Evolutionary conservation across 2,888 invertebrate genomes (phyloP).

Genomic region (Brenthis daphne): DNA sequence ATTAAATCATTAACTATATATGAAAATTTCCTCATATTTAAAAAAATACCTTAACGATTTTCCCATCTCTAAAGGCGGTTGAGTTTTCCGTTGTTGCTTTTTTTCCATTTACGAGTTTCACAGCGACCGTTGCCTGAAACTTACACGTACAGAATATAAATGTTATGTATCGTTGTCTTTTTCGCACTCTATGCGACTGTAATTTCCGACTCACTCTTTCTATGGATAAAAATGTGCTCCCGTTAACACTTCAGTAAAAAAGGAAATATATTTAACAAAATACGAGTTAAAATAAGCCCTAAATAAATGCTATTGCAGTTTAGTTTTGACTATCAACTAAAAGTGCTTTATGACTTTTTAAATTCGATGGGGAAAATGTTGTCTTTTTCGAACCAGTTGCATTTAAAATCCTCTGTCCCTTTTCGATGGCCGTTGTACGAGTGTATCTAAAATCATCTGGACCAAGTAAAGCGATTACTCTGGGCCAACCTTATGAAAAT

Average conservation of each 20-base stretch:
- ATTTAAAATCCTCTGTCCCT: conserved; percentile 77
- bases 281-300: conserved; percentile 54
- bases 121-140: conserved; percentile 83
- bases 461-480: conserved; percentile 77
- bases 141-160: conserved; percentile 82
- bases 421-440: conserved; percentile 66
- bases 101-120: conserved; percentile 83
- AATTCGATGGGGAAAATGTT: conserved; percentile 64
- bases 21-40: conserved; percentile 1
- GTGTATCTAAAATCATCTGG: conserved; percentile 78
- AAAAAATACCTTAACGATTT: conserved; percentile 42
- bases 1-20: neutral
- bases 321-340: conserved; percentile 41
- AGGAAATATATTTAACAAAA: conserved; percentile 67
- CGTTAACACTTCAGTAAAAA: conserved; percentile 75
- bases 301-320: conserved; percentile 45
- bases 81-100: conserved; percentile 81
- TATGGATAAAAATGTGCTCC: conserved; percentile 80
- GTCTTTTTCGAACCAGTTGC: conserved; percentile 81
- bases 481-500: conserved; percentile 71
- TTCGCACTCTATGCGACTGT: conserved; percentile 47
- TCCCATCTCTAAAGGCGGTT: conserved; percentile 76
- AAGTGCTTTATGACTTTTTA: conserved; percentile 54
- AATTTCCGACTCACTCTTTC: conserved; percentile 61
- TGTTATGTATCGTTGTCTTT: conserved; percentile 64